Conservation (phyloP, 1,140 invertebrate species). For the Platyscapa corneri region DNA sequence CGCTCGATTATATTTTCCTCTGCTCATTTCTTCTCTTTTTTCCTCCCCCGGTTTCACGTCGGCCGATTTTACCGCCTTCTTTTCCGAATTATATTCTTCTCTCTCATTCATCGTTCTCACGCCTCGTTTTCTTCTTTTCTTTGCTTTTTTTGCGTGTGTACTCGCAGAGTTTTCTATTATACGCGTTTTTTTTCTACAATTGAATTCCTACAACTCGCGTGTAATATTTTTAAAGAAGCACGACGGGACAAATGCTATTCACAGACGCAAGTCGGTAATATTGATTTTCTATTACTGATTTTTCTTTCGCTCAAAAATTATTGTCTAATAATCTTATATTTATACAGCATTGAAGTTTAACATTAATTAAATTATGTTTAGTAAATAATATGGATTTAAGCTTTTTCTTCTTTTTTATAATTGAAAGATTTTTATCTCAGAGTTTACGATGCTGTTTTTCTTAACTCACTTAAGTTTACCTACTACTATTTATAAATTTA, state of each 20-base stretch:
- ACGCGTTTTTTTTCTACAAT: constrained; percentile 36
- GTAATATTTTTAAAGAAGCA: constrained; percentile 34
- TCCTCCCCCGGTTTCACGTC: constrained; percentile 45
- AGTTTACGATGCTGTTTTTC: background rate
- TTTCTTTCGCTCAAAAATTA: constrained; percentile 23
- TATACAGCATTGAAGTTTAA: constrained; percentile 9
- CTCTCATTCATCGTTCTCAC: constrained; percentile 23
- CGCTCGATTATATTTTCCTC: constrained; percentile 72
- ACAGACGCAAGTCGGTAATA: background rate
- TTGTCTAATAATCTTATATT: constrained; percentile 19
- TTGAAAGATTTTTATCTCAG: too few species aligned
- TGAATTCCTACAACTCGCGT: background rate
- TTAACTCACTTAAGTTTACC: background rate
- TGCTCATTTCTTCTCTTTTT: constrained; percentile 56
- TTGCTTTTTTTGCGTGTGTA: background rate
- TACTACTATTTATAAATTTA: background rate
- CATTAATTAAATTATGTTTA: background rate
- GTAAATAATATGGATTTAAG: too few species aligned
- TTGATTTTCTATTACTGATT: constrained; percentile 48
- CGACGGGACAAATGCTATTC: constrained; percentile 15
- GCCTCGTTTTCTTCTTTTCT: constrained; percentile 28
- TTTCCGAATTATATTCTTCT: constrained; percentile 38
- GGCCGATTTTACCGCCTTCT: constrained; percentile 34
- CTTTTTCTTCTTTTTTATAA: background rate
- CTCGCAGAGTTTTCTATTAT: constrained; percentile 40